These are phyloP conservation scores for Coleophora flavipennella DNA, from an alignment of 2,888 invertebrate species.

Conservation along the genomic window DNA sequence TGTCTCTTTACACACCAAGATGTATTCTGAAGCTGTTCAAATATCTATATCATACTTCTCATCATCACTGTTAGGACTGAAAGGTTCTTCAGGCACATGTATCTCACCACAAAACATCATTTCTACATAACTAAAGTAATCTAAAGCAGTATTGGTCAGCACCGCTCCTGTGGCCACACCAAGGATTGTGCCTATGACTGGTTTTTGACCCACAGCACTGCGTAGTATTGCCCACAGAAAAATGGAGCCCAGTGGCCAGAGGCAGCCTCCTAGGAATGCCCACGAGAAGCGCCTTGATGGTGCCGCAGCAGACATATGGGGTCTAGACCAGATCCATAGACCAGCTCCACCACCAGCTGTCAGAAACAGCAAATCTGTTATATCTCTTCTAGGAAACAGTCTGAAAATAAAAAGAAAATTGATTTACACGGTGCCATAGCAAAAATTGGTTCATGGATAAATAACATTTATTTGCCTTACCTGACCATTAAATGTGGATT, in stretches of 20 bases:
- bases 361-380: slow-evolving; percentile 86
- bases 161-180: slow-evolving; percentile 81
- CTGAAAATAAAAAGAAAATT: slow-evolving; percentile 72
- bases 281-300: slow-evolving; percentile 76
- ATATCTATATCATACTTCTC: slow-evolving; percentile 69
- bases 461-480: slow-evolving; percentile 44
- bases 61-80: slow-evolving; percentile 66
- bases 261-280: slow-evolving; percentile 82
- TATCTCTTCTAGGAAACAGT: slow-evolving; percentile 80
- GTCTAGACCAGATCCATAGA: slow-evolving; percentile 85
- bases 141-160: slow-evolving; percentile 75
- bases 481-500: slow-evolving; percentile 84
- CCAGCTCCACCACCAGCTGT: slow-evolving; percentile 87
- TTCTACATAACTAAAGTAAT: slow-evolving; percentile 77
- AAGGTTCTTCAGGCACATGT: slow-evolving; percentile 55
- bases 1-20: no score
- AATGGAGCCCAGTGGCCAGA: slow-evolving; percentile 92
- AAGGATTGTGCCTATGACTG: slow-evolving; percentile 75
- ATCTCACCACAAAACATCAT: slow-evolving; percentile 70
- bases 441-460: no score
- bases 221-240: slow-evolving; percentile 90
- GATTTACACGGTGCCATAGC: not conserved
- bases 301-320: slow-evolving; percentile 79
- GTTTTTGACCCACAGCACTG: slow-evolving; percentile 81
- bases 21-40: slow-evolving; percentile 19